These are phyloP conservation scores for Dascillus cervinus DNA, from an alignment of 2,888 invertebrate genomes.

Conservation along the genomic window DNA sequence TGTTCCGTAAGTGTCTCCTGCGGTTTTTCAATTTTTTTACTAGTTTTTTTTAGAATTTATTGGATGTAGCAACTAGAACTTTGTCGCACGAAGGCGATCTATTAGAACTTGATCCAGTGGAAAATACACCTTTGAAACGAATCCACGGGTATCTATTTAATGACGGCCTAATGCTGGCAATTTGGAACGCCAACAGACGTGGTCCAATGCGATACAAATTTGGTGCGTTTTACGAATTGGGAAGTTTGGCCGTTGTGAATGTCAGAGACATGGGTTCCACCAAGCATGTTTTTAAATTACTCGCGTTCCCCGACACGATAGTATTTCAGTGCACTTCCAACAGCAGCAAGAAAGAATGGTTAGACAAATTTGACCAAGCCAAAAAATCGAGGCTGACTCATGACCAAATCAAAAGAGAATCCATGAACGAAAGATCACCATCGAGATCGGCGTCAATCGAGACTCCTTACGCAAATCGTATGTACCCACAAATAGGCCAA, in stretches of 20 bases:
- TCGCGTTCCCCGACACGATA: constrained; percentile 89
- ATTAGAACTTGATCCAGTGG: constrained; percentile 80
- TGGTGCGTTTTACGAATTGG: constrained; percentile 76
- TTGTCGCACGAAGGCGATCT: constrained; percentile 90
- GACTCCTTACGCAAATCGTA: constrained; percentile 40
- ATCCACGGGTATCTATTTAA: constrained; percentile 90
- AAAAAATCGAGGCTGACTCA: constrained; percentile 71
- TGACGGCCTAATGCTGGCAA: constrained; percentile 85
- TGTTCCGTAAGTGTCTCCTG: constrained; percentile 58
- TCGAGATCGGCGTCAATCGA: constrained; percentile 43
- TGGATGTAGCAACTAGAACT: constrained; percentile 67
- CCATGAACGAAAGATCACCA: constrained; percentile 41
- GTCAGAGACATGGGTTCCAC: constrained; percentile 83
- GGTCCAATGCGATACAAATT: constrained; percentile 78
- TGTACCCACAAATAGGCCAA: too few relatives aligned
- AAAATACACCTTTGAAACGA: constrained; percentile 77
- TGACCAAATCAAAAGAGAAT: constrained; percentile 47
- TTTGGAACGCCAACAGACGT: constrained; percentile 64
- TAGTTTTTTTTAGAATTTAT: constrained; percentile 48
- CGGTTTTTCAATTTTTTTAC: constrained; percentile 5
- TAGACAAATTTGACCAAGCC: constrained; percentile 84
- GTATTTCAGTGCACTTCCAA: constrained; percentile 84
- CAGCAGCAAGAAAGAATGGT: constrained; percentile 73
- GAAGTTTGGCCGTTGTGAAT: constrained; percentile 89
- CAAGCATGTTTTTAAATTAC: constrained; percentile 87